Evolutionary conservation across 2,113 vertebrate species (phyloP).

Genomic region (Puntigrus tetrazona): DNA sequence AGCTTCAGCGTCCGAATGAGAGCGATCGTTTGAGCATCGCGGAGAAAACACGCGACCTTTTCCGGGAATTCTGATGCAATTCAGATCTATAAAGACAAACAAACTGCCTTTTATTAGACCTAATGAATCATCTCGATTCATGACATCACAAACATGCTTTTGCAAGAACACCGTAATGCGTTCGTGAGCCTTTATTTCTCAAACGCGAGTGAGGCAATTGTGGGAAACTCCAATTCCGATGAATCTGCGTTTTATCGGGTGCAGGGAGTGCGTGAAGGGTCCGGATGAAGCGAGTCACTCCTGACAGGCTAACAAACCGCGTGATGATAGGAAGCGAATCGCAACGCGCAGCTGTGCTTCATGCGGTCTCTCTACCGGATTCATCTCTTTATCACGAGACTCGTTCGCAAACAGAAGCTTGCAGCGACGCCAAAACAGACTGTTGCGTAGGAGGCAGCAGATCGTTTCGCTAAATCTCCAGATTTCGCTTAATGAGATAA

Average conservation of each 20-base stretch:
- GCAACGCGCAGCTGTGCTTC: slow-evolving; percentile 1
- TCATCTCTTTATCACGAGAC: slow-evolving; percentile 20
- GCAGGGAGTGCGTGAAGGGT: neutral
- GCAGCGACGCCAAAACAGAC: slow-evolving; percentile 14
- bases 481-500: slow-evolving; percentile 27
- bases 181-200: neutral
- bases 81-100: neutral
- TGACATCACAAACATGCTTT: slow-evolving; percentile 5
- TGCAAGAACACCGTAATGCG: neutral
- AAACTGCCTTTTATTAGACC: neutral
- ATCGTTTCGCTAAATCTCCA: slow-evolving; percentile 17
- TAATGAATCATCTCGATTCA: neutral
- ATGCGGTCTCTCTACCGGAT: neutral
- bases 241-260: neutral
- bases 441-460: slow-evolving; percentile 23
- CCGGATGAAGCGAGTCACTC: neutral
- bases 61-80: slow-evolving; percentile 17
- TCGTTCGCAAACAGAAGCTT: slow-evolving; percentile 22
- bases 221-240: neutral
- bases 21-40: neutral
- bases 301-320: neutral
- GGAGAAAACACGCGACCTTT: slow-evolving; percentile 2
- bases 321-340: neutral
- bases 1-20: neutral
- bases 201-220: neutral